Percentiles rank a stretch among this genome's conserved stretches.
Conservation (phyloP, 1,140 invertebrate genomes). For the Zaprionus kolodkinae region DNA sequence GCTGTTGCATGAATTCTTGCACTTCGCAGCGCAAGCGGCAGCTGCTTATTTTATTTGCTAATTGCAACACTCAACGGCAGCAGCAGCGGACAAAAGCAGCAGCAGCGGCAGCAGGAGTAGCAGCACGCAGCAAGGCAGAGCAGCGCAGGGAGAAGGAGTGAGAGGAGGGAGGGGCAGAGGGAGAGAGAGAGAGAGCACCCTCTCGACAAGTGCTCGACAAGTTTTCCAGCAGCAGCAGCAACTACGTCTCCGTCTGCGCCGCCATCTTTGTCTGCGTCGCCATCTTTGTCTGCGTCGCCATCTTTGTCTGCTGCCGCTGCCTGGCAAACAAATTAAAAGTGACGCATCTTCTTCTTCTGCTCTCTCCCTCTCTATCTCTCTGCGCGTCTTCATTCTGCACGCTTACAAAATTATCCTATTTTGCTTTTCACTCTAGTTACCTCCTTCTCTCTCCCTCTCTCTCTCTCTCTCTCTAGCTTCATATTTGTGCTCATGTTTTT, state of each 20-base stretch:
- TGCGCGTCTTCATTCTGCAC: slow-evolving; percentile 6
- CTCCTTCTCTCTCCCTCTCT: neutral
- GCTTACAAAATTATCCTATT: slow-evolving; percentile 6
- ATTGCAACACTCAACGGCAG: slow-evolving; percentile 72
- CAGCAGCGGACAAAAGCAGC: slow-evolving; percentile 45
- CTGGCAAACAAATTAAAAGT: slow-evolving; percentile 78
- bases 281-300: neutral
- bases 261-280: slow-evolving; percentile 1
- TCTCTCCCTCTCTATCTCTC: neutral
- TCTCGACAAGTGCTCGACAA: slow-evolving; percentile 69
- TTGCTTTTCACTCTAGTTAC: slow-evolving; percentile 2
- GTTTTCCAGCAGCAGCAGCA: slow-evolving; percentile 44
- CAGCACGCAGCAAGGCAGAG: too few species aligned
- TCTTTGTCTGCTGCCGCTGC: slow-evolving; percentile 6
- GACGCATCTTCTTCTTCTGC: slow-evolving; percentile 57
- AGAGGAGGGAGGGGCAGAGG: neutral
- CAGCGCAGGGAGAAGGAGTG: neutral
- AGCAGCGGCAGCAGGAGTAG: slow-evolving; percentile 24
- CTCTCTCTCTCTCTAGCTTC: neutral
- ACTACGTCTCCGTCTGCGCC: neutral
- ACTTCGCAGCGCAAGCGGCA: slow-evolving; percentile 50
- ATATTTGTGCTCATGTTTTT: slow-evolving; percentile 12
- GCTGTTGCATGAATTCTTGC: slow-evolving; percentile 34
- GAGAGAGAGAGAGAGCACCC: slow-evolving; percentile 3
- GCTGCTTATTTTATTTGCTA: slow-evolving; percentile 82